These are phyloP conservation scores for Chelon labrosus DNA, from an alignment of 2,797 vertebrate genomes.

Conservation along the genomic window DNA sequence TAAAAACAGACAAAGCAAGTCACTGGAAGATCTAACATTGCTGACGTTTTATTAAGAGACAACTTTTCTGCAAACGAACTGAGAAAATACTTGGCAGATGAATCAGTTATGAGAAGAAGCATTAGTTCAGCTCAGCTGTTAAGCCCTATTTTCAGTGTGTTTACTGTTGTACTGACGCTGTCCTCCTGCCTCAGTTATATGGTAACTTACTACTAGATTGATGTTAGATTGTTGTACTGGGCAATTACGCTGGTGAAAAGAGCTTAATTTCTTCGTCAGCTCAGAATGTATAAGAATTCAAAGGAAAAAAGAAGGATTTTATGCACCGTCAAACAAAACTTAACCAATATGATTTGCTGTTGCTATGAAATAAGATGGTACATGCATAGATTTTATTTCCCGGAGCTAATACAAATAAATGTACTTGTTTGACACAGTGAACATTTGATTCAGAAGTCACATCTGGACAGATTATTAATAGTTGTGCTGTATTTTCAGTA, in stretches of 20 bases:
- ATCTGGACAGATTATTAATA: not conserved
- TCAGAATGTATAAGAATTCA: slow-evolving; percentile 31
- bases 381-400: slow-evolving; percentile 4
- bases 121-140: too few species aligned
- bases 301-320: not conserved
- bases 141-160: slow-evolving; percentile 5
- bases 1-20: too few species aligned
- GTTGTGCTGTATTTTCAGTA: not conserved
- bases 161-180: not conserved
- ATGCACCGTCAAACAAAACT: slow-evolving; percentile 21
- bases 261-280: slow-evolving; percentile 15
- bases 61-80: not conserved
- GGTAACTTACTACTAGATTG: not conserved
- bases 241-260: not conserved
- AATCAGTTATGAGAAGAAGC: not conserved
- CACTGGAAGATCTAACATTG: too few species aligned
- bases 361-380: slow-evolving; percentile 9
- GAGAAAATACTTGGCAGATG: not conserved
- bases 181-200: not conserved
- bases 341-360: slow-evolving; percentile 35
- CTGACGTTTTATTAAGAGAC: not conserved
- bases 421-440: slow-evolving; percentile 4
- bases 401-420: slow-evolving; percentile 9
- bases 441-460: not conserved
- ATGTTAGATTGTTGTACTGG: not conserved